These are phyloP conservation scores for Coturnix japonica DNA, from an alignment of 2,113 vertebrate species.

Conservation along the genomic window DNA sequence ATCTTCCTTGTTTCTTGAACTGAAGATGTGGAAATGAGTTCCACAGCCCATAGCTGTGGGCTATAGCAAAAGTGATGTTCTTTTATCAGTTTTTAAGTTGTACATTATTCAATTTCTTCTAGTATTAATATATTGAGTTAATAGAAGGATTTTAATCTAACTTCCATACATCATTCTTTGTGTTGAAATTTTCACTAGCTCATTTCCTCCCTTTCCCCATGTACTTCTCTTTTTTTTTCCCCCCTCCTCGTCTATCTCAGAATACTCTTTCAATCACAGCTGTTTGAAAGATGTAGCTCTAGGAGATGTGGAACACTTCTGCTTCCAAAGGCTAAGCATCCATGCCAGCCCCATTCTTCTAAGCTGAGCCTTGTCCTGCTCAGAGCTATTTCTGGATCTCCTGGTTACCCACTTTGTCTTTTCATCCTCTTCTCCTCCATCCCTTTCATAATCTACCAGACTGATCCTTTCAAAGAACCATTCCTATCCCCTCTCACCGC, in stretches of 20 bases:
- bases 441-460: not conserved
- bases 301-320: not conserved
- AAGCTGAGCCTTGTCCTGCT: not conserved
- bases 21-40: not conserved
- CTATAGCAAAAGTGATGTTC: constrained; percentile 29
- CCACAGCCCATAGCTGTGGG: constrained; percentile 16
- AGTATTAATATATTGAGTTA: constrained; percentile 27
- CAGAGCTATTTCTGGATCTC: not conserved
- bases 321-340: not conserved
- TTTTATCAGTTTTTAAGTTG: constrained; percentile 18
- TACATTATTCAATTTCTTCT: constrained; percentile 14
- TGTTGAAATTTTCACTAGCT: not conserved
- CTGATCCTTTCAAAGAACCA: not conserved
- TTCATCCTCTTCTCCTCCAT: not conserved
- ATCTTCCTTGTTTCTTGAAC: not conserved
- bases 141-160: constrained; percentile 43
- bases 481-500: not conserved
- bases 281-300: not conserved
- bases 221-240: not conserved
- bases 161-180: constrained; percentile 8
- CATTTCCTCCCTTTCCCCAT: not conserved
- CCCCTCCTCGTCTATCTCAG: not conserved
- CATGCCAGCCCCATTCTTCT: not conserved
- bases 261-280: not conserved
- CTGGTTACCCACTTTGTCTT: not conserved